Percentiles rank a stretch among this genome's conserved stretches.
These are phyloP conservation scores for Diadophis punctatus DNA, from an alignment of 2,113 vertebrate genomes.

Conservation along the genomic window DNA sequence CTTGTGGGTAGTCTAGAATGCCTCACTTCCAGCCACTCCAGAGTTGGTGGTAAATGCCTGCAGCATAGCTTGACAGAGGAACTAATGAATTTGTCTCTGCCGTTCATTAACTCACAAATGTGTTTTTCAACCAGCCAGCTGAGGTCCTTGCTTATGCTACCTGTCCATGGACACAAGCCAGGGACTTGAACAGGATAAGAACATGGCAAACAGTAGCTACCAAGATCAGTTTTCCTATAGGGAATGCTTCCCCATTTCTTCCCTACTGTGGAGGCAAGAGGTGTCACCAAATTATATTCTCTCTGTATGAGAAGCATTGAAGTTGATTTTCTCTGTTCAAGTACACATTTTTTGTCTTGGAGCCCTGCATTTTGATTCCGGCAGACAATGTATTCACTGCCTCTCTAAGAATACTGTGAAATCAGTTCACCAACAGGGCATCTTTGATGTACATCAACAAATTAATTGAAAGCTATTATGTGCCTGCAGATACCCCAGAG, in stretches of 20 bases:
- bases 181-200: not conserved
- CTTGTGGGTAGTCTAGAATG: not conserved
- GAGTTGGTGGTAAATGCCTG: not conserved
- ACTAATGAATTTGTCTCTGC: constrained; percentile 28
- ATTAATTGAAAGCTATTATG: not conserved
- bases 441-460: not conserved
- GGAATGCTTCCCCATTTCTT: not conserved
- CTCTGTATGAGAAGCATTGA: not conserved
- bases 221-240: not conserved
- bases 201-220: not conserved
- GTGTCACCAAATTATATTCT: not conserved
- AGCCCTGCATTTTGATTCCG: not conserved
- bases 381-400: not conserved
- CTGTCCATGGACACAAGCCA: not conserved
- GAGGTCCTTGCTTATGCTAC: not conserved
- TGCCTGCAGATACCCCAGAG: not conserved
- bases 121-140: constrained; percentile 13
- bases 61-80: constrained; percentile 15
- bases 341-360: not conserved
- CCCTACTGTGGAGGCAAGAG: not conserved
- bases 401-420: not conserved
- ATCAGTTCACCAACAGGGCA: not conserved
- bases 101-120: constrained; percentile 32
- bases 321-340: not conserved
- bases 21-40: not conserved